Evolutionary conservation across 64 coral and sea anemone species (phyloP).

Genomic region (Montipora efflorescens): DNA sequence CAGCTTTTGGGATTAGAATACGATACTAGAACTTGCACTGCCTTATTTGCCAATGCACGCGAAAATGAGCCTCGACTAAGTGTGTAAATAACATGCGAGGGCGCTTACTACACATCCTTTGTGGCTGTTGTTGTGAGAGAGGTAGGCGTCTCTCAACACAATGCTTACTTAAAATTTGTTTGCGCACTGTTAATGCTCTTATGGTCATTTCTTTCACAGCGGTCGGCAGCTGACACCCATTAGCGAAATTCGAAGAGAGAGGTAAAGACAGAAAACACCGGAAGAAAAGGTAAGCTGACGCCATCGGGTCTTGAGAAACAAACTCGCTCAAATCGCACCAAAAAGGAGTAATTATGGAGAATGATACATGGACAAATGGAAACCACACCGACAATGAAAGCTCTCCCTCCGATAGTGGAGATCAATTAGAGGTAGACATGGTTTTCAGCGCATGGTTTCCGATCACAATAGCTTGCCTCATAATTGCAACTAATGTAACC

Average conservation of each 20-base stretch:
- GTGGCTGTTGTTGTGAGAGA: background rate
- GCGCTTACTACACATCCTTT: background rate
- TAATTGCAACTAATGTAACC: slow-evolving; percentile 58
- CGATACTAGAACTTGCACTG: too few species aligned
- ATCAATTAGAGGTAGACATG: slow-evolving; percentile 28
- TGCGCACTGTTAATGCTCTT: slow-evolving; percentile 12
- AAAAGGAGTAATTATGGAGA: background rate
- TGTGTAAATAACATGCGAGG: background rate
- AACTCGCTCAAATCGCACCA: background rate
- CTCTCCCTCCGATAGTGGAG: background rate
- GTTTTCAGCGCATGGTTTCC: slow-evolving; percentile 67
- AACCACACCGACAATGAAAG: background rate
- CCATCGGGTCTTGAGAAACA: background rate
- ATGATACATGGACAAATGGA: background rate
- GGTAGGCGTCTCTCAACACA: background rate
- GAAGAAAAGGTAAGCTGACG: background rate
- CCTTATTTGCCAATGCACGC: background rate
- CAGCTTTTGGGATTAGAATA: background rate
- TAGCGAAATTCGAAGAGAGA: background rate
- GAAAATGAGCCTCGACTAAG: background rate
- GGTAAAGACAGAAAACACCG: background rate
- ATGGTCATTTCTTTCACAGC: slow-evolving; percentile 1
- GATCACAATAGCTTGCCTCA: slow-evolving; percentile 58
- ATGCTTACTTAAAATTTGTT: slow-evolving; percentile 8
- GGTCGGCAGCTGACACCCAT: background rate